Percentiles rank a stretch among this genome's conserved stretches.
Conservation (phyloP, 2,113 vertebrate genomes). For the Myotis davidii region DNA sequence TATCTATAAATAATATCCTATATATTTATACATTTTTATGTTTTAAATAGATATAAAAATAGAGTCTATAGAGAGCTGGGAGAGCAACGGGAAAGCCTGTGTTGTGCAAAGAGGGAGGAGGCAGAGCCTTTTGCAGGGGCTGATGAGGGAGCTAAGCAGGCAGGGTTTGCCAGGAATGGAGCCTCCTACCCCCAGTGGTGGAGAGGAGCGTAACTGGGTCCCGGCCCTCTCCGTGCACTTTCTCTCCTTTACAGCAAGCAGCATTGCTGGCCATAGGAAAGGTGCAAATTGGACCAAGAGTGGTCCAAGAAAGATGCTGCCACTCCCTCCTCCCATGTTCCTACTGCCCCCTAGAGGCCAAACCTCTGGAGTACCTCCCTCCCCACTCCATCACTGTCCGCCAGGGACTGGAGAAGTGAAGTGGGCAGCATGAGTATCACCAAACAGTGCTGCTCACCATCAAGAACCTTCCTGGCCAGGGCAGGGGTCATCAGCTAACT, state of each 20-base stretch:
- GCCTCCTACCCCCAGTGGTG: background rate
- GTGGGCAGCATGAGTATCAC: background rate
- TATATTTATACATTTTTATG: conserved; percentile 91
- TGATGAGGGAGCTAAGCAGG: background rate
- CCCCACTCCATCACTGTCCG: background rate
- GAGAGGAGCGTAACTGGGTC: background rate
- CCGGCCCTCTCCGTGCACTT: conserved; percentile 54
- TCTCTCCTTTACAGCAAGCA: conserved; percentile 39
- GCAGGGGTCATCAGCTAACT: background rate
- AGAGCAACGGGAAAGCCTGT: conserved; percentile 78
- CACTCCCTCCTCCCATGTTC: background rate
- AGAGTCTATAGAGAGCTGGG: conserved; percentile 86
- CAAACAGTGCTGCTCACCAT: background rate
- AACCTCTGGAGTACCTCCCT: background rate
- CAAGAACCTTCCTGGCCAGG: background rate
- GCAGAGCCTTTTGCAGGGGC: background rate
- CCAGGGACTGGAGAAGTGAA: background rate
- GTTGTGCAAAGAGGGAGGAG: conserved; percentile 10
- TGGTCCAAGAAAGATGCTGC: background rate
- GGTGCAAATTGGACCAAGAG: background rate
- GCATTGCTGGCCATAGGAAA: background rate
- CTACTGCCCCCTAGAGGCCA: conserved; percentile 38
- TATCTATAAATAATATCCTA: conserved; percentile 89
- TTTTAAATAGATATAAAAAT: conserved; percentile 88
- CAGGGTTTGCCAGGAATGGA: background rate